Conservation (phyloP, 2,797 vertebrate species). For the Otolemur crassicaudatus region DNA sequence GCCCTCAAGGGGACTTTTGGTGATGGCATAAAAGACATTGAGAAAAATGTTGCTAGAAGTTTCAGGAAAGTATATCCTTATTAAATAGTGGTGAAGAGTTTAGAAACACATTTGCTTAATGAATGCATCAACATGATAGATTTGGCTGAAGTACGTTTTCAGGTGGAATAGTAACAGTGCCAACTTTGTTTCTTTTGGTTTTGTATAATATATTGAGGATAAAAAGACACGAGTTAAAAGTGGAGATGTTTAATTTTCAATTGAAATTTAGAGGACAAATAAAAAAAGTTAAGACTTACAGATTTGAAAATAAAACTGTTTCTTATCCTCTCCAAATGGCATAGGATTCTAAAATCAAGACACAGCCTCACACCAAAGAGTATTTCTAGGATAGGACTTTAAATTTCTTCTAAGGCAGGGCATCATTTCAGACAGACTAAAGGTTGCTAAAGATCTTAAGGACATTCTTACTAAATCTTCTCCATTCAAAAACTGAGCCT, state of each 20-base stretch:
- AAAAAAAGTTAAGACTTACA: neutral
- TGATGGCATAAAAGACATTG: neutral
- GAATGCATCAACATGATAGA: neutral
- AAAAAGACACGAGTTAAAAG: neutral
- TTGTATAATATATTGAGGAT: neutral
- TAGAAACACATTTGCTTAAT: neutral
- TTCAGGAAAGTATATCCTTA: neutral
- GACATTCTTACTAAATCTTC: neutral
- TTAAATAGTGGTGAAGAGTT: neutral
- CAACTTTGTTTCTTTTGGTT: constrained; percentile 1
- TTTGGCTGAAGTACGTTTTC: neutral
- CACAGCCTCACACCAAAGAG: neutral
- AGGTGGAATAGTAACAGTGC: neutral
- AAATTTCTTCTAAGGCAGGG: neutral
- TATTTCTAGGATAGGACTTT: neutral
- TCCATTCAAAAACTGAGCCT: neutral
- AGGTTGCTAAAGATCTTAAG: neutral
- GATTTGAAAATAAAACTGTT: neutral
- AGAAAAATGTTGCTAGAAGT: neutral
- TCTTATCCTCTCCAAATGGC: neutral
- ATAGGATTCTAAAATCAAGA: constrained; percentile 27
- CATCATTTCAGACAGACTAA: neutral
- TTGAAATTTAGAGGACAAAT: neutral
- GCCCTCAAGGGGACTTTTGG: neutral
- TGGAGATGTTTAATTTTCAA: neutral